Conservation (phyloP, 2,797 vertebrate species). For the Cygnus olor region DNA sequence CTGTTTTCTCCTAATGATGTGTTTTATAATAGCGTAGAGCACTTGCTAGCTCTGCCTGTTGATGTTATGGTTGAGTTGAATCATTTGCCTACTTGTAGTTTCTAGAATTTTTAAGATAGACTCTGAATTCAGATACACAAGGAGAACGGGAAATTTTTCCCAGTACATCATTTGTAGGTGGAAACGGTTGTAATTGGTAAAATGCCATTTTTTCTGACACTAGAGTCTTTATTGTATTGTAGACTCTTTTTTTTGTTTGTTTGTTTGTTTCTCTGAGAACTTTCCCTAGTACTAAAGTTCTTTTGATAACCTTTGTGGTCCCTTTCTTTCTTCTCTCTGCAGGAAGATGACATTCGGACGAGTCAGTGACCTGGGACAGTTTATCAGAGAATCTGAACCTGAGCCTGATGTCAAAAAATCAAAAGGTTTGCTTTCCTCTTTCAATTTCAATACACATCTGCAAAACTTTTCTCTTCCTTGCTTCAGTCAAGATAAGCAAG, state of each 20-base stretch:
- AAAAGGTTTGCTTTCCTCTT: conserved; percentile 84
- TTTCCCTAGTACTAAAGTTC: neutral
- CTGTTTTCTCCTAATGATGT: neutral
- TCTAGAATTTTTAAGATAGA: neutral
- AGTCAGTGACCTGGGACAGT: conserved; percentile 97
- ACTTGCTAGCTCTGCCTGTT: neutral
- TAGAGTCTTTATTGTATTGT: neutral
- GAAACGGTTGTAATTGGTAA: neutral
- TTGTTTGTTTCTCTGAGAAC: neutral
- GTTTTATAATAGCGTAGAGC: neutral
- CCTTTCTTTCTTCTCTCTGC: neutral
- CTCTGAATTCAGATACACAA: neutral
- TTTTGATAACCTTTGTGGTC: neutral
- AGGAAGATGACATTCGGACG: conserved; percentile 98
- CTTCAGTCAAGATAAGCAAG: neutral
- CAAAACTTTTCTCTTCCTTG: neutral
- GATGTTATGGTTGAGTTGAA: neutral
- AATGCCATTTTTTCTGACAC: neutral
- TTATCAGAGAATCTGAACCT: conserved; percentile 97
- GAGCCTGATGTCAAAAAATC: conserved; percentile 99
- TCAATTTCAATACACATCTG: neutral
- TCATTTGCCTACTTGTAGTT: neutral
- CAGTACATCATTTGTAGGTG: neutral
- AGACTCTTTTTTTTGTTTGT: neutral
- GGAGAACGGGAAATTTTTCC: neutral